phyloP scores from a whole-genome alignment of 2,888 invertebrate genomes.

The Sturmia bella region DNA sequence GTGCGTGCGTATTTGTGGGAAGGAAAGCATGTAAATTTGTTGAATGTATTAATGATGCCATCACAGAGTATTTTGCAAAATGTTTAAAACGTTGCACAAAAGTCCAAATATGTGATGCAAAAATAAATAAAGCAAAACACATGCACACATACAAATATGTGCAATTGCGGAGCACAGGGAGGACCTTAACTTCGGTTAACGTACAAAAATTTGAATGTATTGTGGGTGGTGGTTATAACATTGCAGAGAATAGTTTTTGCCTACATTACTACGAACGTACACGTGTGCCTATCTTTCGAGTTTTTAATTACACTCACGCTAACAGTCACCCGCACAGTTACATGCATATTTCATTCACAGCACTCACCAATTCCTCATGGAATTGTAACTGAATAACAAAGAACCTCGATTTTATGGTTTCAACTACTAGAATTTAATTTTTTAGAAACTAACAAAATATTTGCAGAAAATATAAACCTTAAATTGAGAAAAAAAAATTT shows the following conservation, averaged over 20 bases:
- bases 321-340: conserved; percentile 1
- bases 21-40: neutral
- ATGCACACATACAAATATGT: conserved; percentile 1
- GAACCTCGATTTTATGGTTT: conserved; percentile 29
- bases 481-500: too few relatives aligned
- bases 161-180: conserved; percentile 29
- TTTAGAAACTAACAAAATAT: neutral
- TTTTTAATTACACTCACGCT: conserved; percentile 28
- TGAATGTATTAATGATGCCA: conserved; percentile 27
- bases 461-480: too few relatives aligned
- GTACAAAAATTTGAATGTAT: conserved; percentile 29
- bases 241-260: neutral
- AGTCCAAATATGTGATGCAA: neutral
- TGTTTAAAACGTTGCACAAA: conserved; percentile 36
- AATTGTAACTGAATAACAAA: conserved; percentile 27
- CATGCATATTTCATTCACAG: neutral
- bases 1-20: neutral
- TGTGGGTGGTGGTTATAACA: neutral
- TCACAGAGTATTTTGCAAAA: conserved; percentile 33
- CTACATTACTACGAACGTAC: neutral
- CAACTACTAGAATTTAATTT: neutral
- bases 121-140: neutral
- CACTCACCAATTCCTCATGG: conserved; percentile 16
- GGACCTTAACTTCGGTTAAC: conserved; percentile 10
- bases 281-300: conserved; percentile 2